These are phyloP conservation scores for Parnassius smintheus DNA, from an alignment of 2,888 invertebrate species.

Conservation along the genomic window DNA sequence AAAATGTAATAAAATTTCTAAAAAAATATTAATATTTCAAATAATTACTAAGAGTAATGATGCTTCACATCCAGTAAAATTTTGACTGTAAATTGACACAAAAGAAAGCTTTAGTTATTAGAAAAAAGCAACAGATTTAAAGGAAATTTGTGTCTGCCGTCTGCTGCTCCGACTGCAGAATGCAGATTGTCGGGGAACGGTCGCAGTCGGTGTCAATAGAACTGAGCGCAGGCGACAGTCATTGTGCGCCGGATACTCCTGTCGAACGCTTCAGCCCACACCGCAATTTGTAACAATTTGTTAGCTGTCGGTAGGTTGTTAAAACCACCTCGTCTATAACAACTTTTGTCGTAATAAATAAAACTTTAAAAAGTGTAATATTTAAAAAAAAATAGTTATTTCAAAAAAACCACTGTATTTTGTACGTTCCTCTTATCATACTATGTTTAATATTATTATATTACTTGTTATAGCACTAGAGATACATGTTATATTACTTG, in stretches of 20 bases:
- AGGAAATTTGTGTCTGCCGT: slow-evolving; percentile 1
- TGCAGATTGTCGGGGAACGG: slow-evolving; percentile 2
- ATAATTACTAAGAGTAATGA: background rate
- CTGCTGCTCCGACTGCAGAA: background rate
- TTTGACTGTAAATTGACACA: background rate
- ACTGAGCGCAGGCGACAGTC: slow-evolving; percentile 13
- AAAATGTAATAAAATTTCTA: no score
- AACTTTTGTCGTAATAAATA: slow-evolving; percentile 12
- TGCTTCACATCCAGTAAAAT: background rate
- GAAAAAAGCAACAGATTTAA: background rate
- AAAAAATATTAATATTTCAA: no score
- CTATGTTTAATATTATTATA: no score
- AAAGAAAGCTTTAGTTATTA: slow-evolving; percentile 2
- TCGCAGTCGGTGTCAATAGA: slow-evolving; percentile 4
- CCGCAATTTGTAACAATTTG: slow-evolving; percentile 60
- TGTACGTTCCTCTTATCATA: no score
- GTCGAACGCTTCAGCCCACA: slow-evolving; percentile 28
- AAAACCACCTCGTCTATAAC: slow-evolving; percentile 16
- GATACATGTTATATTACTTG: no score
- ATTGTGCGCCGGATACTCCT: slow-evolving; percentile 42
- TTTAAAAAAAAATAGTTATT: background rate
- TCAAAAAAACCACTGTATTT: no score
- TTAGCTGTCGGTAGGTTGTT: slow-evolving; percentile 32
- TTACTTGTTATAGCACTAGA: no score
- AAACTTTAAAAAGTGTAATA: slow-evolving; percentile 8